These are phyloP conservation scores for Equus quagga DNA, from an alignment of 2,113 vertebrate species.

Conservation along the genomic window DNA sequence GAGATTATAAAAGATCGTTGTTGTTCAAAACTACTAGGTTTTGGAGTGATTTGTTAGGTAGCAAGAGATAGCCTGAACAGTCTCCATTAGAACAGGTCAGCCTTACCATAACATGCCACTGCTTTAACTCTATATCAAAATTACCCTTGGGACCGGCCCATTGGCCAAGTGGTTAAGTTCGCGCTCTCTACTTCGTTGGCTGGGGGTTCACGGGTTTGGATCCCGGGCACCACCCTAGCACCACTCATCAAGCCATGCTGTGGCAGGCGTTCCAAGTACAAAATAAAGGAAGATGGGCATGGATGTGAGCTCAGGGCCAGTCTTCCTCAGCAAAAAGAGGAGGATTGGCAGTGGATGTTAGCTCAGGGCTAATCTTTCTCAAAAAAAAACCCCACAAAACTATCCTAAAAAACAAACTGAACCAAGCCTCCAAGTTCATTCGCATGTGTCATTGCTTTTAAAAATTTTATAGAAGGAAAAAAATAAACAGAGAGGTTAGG, in stretches of 20 bases:
- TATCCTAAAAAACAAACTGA: background rate
- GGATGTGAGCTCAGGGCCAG: too few relatives aligned
- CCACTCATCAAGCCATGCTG: too few relatives aligned
- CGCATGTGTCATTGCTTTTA: background rate
- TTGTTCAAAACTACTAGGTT: background rate
- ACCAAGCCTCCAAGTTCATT: background rate
- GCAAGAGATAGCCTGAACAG: background rate
- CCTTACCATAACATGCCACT: background rate
- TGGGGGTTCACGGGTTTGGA: too few relatives aligned
- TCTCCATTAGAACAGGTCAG: background rate
- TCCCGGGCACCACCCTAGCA: too few relatives aligned
- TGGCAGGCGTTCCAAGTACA: too few relatives aligned
- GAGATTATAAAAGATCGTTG: background rate
- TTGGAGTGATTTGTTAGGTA: background rate
- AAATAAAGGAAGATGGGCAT: too few relatives aligned
- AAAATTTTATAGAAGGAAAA: background rate
- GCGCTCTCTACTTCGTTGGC: too few relatives aligned
- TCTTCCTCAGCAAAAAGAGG: too few relatives aligned
- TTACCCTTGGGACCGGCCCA: background rate
- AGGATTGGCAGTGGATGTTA: too few relatives aligned
- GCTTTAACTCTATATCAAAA: background rate
- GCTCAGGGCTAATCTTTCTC: too few relatives aligned
- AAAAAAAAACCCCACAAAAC: background rate
- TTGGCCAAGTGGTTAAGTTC: too few relatives aligned
- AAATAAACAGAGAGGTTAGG: background rate